Conservation (phyloP, 2,113 vertebrate genomes). For the Amia ocellicauda region DNA sequence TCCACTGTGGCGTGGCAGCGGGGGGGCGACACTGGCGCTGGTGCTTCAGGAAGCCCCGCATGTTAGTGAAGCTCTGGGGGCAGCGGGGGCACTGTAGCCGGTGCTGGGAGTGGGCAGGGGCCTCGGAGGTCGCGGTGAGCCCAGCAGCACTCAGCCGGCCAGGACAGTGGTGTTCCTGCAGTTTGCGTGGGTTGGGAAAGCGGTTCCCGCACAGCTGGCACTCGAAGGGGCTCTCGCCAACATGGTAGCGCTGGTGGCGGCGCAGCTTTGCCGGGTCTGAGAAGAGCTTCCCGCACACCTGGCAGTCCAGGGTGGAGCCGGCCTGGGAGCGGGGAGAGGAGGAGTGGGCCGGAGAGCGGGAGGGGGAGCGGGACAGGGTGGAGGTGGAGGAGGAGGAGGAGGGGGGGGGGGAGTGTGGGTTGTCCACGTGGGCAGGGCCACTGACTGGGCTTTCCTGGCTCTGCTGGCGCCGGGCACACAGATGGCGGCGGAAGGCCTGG, state of each 20-base stretch:
- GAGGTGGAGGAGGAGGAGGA: conserved; percentile 2
- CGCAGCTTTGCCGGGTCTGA: conserved; percentile 50
- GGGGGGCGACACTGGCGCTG: conserved; percentile 45
- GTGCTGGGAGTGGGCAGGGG: too few species aligned
- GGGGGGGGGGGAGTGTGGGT: conserved; percentile 1
- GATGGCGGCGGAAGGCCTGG: conserved; percentile 54
- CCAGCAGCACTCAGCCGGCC: too few species aligned
- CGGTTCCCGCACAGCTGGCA: conserved; percentile 59
- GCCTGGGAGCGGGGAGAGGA: neutral
- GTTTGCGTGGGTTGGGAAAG: conserved; percentile 47
- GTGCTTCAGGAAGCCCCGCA: conserved; percentile 17
- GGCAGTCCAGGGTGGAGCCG: conserved; percentile 38
- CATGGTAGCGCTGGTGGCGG: conserved; percentile 59
- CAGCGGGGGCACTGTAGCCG: neutral
- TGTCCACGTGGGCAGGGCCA: too few species aligned
- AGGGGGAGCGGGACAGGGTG: too few species aligned
- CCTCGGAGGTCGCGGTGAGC: too few species aligned
- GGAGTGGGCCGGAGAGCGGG: neutral
- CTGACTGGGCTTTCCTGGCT: neutral
- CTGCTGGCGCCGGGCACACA: conserved; percentile 39
- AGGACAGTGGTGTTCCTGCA: conserved; percentile 47
- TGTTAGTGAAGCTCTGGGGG: conserved; percentile 16
- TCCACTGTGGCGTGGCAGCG: conserved; percentile 52
- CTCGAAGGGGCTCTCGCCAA: conserved; percentile 43
- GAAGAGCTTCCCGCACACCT: conserved; percentile 57